Percentiles rank a stretch among this genome's conserved stretches.
phyloP scores from a whole-genome alignment of 2,888 invertebrate genomes.

The Dolichopus griseipennis region DNA sequence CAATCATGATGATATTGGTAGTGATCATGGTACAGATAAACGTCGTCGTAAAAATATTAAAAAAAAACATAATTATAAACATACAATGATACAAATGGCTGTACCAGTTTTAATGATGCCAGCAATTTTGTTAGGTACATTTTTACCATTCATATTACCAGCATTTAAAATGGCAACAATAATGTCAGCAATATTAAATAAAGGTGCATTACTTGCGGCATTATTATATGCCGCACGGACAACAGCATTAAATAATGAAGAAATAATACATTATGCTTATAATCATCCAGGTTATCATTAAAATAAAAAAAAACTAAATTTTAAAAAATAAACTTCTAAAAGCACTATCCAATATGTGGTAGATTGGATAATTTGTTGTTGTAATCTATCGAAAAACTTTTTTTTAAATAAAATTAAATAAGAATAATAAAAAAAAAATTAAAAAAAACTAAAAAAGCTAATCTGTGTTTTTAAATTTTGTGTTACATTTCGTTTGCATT shows the following conservation, averaged over 20 bases:
- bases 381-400: no score
- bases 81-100: slow-evolving; percentile 38
- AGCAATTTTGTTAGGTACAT: slow-evolving; percentile 55
- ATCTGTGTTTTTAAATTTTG: no score
- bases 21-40: slow-evolving; percentile 24
- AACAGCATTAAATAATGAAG: slow-evolving; percentile 34
- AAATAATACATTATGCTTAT: slow-evolving; percentile 33
- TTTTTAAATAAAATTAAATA: no score
- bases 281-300: slow-evolving; percentile 22
- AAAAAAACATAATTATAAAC: slow-evolving; percentile 30
- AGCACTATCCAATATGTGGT: no score
- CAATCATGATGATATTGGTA: slow-evolving; percentile 10
- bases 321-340: no score
- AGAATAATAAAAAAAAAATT: no score
- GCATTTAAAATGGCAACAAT: slow-evolving; percentile 58
- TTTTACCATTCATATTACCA: slow-evolving; percentile 59
- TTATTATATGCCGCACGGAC: slow-evolving; percentile 39
- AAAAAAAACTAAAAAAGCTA: no score
- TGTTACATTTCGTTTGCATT: no score
- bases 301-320: neutral
- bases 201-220: slow-evolving; percentile 57
- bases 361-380: no score
- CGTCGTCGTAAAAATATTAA: slow-evolving; percentile 26
- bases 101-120: slow-evolving; percentile 54
- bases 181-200: slow-evolving; percentile 54